Percentiles rank a stretch among this genome's conserved stretches.
Conservation (phyloP, 2,888 invertebrate genomes). For the Scaptomyza cyrtandrae region DNA sequence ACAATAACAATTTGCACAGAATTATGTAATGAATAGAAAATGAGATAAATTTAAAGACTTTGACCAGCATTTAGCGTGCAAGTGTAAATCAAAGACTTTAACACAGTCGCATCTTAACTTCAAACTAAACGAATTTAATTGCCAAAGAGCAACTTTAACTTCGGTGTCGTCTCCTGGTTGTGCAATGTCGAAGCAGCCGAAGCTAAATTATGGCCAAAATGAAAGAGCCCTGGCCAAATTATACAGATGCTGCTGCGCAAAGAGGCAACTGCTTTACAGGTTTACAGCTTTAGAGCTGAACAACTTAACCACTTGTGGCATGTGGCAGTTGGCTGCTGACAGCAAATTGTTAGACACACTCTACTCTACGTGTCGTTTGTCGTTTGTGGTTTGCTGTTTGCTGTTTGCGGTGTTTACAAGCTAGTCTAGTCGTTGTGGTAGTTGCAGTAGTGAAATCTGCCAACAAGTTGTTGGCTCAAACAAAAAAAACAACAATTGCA, state of each 20-base stretch:
- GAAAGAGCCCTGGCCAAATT: slow-evolving; percentile 36
- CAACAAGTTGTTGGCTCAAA: slow-evolving; percentile 35
- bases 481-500: slow-evolving; percentile 22
- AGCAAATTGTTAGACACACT: slow-evolving; percentile 30
- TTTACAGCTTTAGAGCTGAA: slow-evolving; percentile 34
- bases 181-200: slow-evolving; percentile 47
- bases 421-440: background rate
- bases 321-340: slow-evolving; percentile 59
- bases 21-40: slow-evolving; percentile 48
- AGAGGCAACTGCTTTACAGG: slow-evolving; percentile 46
- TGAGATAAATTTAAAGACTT: slow-evolving; percentile 13
- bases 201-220: slow-evolving; percentile 38
- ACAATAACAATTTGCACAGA: slow-evolving; percentile 29
- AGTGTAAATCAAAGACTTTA: slow-evolving; percentile 61
- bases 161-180: slow-evolving; percentile 32
- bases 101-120: slow-evolving; percentile 34
- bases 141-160: background rate
- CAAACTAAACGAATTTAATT: slow-evolving; percentile 12
- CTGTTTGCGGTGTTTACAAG: slow-evolving; percentile 9
- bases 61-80: slow-evolving; percentile 56
- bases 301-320: slow-evolving; percentile 61
- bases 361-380: slow-evolving; percentile 4
- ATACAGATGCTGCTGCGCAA: slow-evolving; percentile 32
- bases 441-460: slow-evolving; percentile 49
- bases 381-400: slow-evolving; percentile 9